phyloP scores from a whole-genome alignment of 1,140 invertebrate genomes.

The Trachymyrmex septentrionalis region DNA sequence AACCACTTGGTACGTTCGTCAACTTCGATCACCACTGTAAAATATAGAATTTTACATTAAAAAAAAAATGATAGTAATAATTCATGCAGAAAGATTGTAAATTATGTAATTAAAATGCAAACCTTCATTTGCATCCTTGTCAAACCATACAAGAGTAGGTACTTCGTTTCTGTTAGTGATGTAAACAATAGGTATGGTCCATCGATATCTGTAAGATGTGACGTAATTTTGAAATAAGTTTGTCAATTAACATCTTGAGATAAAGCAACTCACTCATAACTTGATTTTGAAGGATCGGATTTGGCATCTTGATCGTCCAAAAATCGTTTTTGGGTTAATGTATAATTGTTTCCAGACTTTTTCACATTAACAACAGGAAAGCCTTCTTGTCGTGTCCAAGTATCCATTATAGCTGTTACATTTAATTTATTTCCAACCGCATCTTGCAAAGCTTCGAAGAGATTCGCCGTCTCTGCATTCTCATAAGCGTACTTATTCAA shows the following conservation, averaged over 20 bases:
- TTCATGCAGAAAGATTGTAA: background rate
- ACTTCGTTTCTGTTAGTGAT: slow-evolving; percentile 88
- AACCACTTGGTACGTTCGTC: slow-evolving; percentile 89
- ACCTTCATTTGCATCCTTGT: slow-evolving; percentile 87
- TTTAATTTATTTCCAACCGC: slow-evolving; percentile 84
- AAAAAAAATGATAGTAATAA: background rate
- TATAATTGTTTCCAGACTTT: slow-evolving; percentile 85
- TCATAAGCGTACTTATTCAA: slow-evolving; percentile 90
- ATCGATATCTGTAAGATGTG: slow-evolving; percentile 89
- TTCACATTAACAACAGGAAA: slow-evolving; percentile 92
- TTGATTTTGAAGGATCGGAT: slow-evolving; percentile 86
- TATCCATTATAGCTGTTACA: slow-evolving; percentile 93
- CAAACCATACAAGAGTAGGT: slow-evolving; percentile 88
- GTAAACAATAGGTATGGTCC: slow-evolving; percentile 94
- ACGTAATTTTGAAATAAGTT: slow-evolving; percentile 6
- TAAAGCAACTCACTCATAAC: slow-evolving; percentile 87
- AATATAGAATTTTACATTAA: slow-evolving; percentile 1
- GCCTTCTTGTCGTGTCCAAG: slow-evolving; percentile 97
- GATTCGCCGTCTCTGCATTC: slow-evolving; percentile 94
- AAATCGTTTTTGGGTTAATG: slow-evolving; percentile 92
- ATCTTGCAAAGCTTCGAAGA: slow-evolving; percentile 90
- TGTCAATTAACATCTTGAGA: background rate
- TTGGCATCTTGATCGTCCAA: slow-evolving; percentile 89
- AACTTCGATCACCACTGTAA: slow-evolving; percentile 85
- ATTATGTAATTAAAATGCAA: slow-evolving; percentile 75